A percentile compares a stretch with the other conserved stretches of the same genome.
phyloP scores from a whole-genome alignment of 2,797 vertebrate genomes.

The Gambelia wislizenii region DNA sequence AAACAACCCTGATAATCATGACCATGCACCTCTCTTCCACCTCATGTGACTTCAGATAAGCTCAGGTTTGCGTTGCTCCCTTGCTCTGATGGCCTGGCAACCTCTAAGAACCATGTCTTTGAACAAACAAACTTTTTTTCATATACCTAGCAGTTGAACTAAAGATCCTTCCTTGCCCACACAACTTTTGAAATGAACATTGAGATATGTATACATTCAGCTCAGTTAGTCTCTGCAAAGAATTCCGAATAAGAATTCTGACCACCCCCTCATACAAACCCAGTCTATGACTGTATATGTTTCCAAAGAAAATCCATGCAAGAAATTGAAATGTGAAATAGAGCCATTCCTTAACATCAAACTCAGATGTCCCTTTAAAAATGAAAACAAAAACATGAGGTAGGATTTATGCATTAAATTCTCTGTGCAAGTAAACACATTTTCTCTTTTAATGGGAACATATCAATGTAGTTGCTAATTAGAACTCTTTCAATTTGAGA shows the following conservation, averaged over 20 bases:
- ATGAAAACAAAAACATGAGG: neutral
- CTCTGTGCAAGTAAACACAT: constrained; percentile 12
- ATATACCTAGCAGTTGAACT: neutral
- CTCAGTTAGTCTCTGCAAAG: neutral
- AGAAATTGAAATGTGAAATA: constrained; percentile 3
- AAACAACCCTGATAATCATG: too few species aligned
- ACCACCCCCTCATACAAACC: fast-evolving
- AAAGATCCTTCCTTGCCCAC: neutral
- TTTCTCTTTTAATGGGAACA: neutral
- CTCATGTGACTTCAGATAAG: too few species aligned
- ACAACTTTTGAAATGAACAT: neutral
- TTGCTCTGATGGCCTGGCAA: too few species aligned
- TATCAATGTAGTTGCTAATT: constrained; percentile 22
- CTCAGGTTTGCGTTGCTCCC: too few species aligned
- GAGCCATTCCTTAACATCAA: neutral
- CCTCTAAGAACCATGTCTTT: too few species aligned
- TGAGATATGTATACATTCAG: neutral
- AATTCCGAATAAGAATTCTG: neutral
- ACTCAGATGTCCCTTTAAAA: constrained; percentile 32
- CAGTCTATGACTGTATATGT: neutral
- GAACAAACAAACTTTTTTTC: neutral
- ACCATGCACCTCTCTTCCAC: too few species aligned
- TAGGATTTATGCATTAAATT: constrained; percentile 15
- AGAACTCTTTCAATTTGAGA: neutral
- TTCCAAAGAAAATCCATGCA: neutral